These are phyloP conservation scores for Helogale parvula DNA, from an alignment of 2,113 vertebrate genomes.

Conservation along the genomic window DNA sequence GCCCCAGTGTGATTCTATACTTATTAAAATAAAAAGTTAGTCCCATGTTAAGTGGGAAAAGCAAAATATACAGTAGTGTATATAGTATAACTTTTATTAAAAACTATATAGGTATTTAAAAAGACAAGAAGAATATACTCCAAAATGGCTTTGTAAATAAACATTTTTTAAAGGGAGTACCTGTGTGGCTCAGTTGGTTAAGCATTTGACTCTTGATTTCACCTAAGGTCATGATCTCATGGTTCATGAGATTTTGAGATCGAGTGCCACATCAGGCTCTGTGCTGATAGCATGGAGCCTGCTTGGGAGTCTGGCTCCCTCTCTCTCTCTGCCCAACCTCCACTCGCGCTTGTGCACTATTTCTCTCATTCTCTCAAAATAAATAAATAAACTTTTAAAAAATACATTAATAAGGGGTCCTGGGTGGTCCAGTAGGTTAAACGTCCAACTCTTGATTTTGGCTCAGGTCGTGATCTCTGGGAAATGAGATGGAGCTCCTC, in stretches of 20 bases:
- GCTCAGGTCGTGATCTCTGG: neutral
- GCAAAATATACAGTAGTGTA: neutral
- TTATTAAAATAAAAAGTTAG: neutral
- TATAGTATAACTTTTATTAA: neutral
- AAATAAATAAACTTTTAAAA: too few species aligned
- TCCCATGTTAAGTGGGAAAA: neutral
- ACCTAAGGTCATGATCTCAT: neutral
- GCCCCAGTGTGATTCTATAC: neutral
- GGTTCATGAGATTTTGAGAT: neutral
- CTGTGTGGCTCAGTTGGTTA: neutral
- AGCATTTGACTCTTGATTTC: neutral
- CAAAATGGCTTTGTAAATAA: neutral
- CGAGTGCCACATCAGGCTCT: neutral
- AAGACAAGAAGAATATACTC: neutral
- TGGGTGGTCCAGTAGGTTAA: neutral
- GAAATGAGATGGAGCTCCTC: neutral
- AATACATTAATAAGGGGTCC: too few species aligned
- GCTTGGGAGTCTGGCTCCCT: neutral
- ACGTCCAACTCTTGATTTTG: neutral
- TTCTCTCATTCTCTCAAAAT: too few species aligned
- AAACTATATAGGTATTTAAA: neutral
- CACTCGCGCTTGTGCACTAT: too few species aligned
- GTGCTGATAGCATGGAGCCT: neutral
- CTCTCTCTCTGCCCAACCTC: neutral
- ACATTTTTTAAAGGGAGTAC: too few species aligned